These are phyloP conservation scores for Trachymyrmex cornetzi DNA, from an alignment of 1,140 invertebrate genomes.

Conservation along the genomic window DNA sequence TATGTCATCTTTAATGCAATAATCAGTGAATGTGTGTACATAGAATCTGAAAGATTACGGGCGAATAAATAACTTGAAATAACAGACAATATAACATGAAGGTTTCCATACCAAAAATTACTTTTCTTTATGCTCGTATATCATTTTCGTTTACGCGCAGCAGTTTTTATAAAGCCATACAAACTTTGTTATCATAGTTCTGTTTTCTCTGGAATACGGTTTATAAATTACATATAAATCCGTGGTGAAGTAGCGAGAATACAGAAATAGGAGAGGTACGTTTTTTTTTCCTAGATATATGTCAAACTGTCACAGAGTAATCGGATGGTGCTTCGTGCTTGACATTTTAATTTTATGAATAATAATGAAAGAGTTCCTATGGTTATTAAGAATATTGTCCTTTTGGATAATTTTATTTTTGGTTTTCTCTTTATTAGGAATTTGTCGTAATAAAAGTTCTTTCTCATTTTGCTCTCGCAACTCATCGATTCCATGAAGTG, in stretches of 20 bases:
- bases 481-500: background rate
- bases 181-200: slow-evolving; percentile 37
- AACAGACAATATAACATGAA: background rate
- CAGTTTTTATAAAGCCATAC: slow-evolving; percentile 8
- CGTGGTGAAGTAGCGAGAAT: slow-evolving; percentile 39
- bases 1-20: background rate
- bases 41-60: background rate
- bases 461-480: background rate
- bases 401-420: slow-evolving; percentile 18
- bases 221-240: slow-evolving; percentile 57
- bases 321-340: slow-evolving; percentile 32
- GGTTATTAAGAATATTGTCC: slow-evolving; percentile 21
- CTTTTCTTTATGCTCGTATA: background rate
- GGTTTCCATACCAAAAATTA: slow-evolving; percentile 19
- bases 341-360: slow-evolving; percentile 50
- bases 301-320: slow-evolving; percentile 41
- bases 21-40: background rate
- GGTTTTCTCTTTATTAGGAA: background rate
- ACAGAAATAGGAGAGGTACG: slow-evolving; percentile 16
- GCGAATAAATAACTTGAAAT: background rate
- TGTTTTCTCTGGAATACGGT: slow-evolving; percentile 8
- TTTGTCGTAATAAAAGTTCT: background rate
- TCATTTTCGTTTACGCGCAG: background rate
- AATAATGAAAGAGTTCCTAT: slow-evolving; percentile 18
- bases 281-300: slow-evolving; percentile 15